Percentiles rank a stretch among this genome's conserved stretches.
phyloP scores from a whole-genome alignment of 2,888 invertebrate species.

The Agriotes lineatus region DNA sequence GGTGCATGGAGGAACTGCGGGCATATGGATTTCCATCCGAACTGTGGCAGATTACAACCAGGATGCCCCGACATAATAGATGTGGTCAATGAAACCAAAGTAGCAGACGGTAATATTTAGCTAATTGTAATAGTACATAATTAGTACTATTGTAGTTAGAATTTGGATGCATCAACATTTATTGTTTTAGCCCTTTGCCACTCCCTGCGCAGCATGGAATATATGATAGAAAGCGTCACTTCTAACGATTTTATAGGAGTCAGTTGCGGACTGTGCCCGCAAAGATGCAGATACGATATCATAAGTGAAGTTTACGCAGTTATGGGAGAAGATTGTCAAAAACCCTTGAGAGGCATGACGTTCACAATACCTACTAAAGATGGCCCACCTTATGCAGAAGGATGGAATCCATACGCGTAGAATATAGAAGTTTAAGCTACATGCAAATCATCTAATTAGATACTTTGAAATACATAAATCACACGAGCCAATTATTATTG shows the following conservation, averaged over 20 bases:
- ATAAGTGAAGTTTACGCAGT: conserved; percentile 23
- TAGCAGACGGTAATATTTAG: not conserved
- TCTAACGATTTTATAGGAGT: conserved; percentile 6
- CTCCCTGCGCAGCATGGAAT: not conserved
- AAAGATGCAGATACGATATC: conserved; percentile 18
- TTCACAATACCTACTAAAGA: not conserved
- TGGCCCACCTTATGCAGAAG: conserved; percentile 13
- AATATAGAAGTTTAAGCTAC: too few relatives aligned
- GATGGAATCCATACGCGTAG: not conserved
- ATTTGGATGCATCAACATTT: not conserved
- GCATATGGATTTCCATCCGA: not conserved
- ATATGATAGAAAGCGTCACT: conserved; percentile 12
- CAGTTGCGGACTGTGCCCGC: conserved; percentile 25
- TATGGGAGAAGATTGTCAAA: conserved; percentile 32
- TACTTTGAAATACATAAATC: too few relatives aligned
- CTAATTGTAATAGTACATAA: too few relatives aligned
- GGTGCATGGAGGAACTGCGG: not conserved
- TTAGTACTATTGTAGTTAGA: too few relatives aligned
- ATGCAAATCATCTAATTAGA: too few relatives aligned
- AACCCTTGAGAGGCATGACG: not conserved
- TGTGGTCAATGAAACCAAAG: not conserved
- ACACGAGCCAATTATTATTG: too few relatives aligned
- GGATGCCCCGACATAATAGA: not conserved
- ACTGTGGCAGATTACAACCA: not conserved
- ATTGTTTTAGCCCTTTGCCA: not conserved